Base-by-base conservation (phyloP, 2,888 invertebrate species). In the Conus canariensis region DNA sequence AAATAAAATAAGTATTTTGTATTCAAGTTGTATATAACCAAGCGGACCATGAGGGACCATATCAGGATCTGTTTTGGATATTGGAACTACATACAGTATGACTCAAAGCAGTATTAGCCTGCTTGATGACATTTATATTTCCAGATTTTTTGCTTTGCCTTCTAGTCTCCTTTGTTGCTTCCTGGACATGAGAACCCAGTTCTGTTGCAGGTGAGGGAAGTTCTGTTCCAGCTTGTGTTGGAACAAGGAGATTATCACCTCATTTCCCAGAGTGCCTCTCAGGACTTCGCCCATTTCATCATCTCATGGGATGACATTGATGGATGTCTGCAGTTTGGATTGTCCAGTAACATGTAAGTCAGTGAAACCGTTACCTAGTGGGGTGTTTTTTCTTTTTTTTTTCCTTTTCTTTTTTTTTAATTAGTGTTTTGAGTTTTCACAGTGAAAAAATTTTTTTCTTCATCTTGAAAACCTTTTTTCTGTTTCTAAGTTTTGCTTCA, bases 261-360 rank as follows among this genome's bases (percentile, higher is more conserved):
- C 22, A 88, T 94, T 9, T 88, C 90, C 22, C 90, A 85, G 22
- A 60, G 67, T 22, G 82, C 88, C 25, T 83, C 85, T 83, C 70
- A 22, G 16, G 87, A 88, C n/a, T 93, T 94, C 80, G 90, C 92
- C 9, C n/a, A 60, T 12, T 93, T 92, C 91, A 92, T 93, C 87
- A 91, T 94, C 2, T 70, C 83, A 74, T 67, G 91, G 67, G 92
- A 91, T 80, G 88, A 92, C 83, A 92, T 94, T 58, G 93, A 93
- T 88, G 91, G 92, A 14, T 90, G 93, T 14, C 91, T 94, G 0
- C 89, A 90, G 77, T 94, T 93, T 92, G 92, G 93, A 30, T 89
- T 94, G 22, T 91, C 92, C 80, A 91, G 93, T 89, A 90, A 93
- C 80, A 93, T 91, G 94, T 94, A 87, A 70, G 83, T 87, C 10